Conservation (phyloP, 2,797 vertebrate species). For the Argentina silus region DNA sequence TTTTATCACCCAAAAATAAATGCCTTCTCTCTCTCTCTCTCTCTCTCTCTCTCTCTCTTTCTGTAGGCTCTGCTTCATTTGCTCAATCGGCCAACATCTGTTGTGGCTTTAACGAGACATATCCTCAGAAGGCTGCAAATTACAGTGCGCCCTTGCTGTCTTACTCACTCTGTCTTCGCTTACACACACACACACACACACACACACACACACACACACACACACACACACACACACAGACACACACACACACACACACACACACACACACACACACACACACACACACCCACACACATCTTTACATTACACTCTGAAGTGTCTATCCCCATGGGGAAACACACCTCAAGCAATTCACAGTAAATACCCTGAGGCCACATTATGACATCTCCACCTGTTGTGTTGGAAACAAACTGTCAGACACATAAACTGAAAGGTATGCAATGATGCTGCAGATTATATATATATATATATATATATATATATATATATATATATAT, state of each 20-base stretch:
- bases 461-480: no score
- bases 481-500: no score
- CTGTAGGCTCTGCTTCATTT: neutral
- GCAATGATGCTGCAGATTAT: neutral
- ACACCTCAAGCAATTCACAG: slow-evolving; percentile 55
- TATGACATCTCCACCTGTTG: slow-evolving; percentile 42
- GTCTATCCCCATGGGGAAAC: slow-evolving; percentile 19
- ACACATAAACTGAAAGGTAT: neutral
- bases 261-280: slow-evolving; percentile 7
- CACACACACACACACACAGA: neutral
- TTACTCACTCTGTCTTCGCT: slow-evolving; percentile 9
- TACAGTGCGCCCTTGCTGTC: slow-evolving; percentile 51
- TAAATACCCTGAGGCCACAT: slow-evolving; percentile 35
- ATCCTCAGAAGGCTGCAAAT: slow-evolving; percentile 63
- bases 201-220: slow-evolving; percentile 3
- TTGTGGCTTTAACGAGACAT: slow-evolving; percentile 55
- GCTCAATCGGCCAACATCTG: slow-evolving; percentile 59
- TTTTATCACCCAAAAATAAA: neutral
- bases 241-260: slow-evolving; percentile 11
- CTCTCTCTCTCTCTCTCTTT: no score
- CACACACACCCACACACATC: neutral
- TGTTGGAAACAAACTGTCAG: slow-evolving; percentile 32
- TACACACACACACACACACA: neutral
- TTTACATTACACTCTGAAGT: slow-evolving; percentile 39
- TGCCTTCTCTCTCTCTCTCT: no score